These are phyloP conservation scores for Callochromis pleurospilus DNA, from an alignment of 2,113 vertebrate species.

Conservation along the genomic window DNA sequence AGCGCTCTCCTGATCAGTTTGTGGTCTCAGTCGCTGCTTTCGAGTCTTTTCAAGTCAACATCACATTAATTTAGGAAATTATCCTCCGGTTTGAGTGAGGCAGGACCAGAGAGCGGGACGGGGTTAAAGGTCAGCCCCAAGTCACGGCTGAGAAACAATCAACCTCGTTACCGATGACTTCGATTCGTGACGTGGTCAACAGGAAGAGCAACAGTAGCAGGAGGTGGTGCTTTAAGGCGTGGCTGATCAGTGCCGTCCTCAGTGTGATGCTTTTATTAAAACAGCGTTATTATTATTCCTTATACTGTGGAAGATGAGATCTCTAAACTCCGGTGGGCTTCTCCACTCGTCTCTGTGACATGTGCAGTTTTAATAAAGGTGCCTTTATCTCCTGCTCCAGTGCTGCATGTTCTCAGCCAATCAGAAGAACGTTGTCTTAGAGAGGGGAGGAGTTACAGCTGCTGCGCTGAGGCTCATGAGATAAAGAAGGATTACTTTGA, in stretches of 20 bases:
- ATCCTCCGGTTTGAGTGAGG: background rate
- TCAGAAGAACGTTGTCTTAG: background rate
- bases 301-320: fast-evolving
- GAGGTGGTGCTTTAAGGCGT: background rate
- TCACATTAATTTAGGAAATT: background rate
- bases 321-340: background rate
- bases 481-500: background rate
- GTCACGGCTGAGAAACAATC: too few relatives aligned
- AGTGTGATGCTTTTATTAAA: background rate
- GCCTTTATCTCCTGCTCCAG: background rate
- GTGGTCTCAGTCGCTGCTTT: background rate
- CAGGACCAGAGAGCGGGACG: fast-evolving
- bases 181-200: background rate
- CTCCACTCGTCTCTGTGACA: background rate
- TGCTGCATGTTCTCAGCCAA: background rate
- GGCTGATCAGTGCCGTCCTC: background rate
- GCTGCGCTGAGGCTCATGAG: background rate
- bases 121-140: background rate
- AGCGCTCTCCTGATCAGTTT: background rate
- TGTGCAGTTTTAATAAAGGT: background rate
- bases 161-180: background rate
- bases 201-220: background rate
- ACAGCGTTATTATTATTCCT: background rate
- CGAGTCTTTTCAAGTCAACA: fast-evolving
- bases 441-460: background rate